phyloP scores from a whole-genome alignment of 2,113 vertebrate species.

The Erinaceus europaeus region DNA sequence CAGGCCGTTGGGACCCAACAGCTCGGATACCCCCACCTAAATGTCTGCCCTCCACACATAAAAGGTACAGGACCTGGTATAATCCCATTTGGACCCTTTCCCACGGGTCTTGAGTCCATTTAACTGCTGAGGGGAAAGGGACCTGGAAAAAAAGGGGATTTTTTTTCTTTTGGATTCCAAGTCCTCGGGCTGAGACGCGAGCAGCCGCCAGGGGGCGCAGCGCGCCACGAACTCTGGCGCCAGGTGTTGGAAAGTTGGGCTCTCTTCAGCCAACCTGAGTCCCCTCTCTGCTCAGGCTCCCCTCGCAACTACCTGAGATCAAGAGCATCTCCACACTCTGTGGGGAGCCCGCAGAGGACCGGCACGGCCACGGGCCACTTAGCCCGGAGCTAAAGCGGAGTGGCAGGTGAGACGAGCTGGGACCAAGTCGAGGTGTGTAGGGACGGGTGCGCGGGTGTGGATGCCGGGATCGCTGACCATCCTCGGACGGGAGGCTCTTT shows the following conservation, averaged over 20 bases:
- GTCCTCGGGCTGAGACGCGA: not conserved
- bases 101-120: not conserved
- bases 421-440: not conserved
- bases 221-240: not conserved
- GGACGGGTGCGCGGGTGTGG: not conserved
- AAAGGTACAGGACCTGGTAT: conserved; percentile 73
- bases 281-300: conserved; percentile 54
- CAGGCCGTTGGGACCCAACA: conserved; percentile 83
- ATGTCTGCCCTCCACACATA: conserved; percentile 69
- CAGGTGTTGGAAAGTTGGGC: accelerated
- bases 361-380: not conserved
- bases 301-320: conserved; percentile 9
- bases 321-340: not conserved
- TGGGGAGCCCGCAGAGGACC: conserved; percentile 27
- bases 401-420: conserved; percentile 73
- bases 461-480: conserved; percentile 23
- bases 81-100: not conserved
- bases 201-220: conserved; percentile 47
- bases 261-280: not conserved
- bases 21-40: conserved; percentile 78
- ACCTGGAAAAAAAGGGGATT: not conserved
- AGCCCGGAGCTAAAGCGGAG: conserved; percentile 81
- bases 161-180: not conserved
- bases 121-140: not conserved
- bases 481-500: conserved; percentile 79